These are phyloP conservation scores for Phaonia tiefii DNA, from an alignment of 2,888 invertebrate species.

Conservation along the genomic window DNA sequence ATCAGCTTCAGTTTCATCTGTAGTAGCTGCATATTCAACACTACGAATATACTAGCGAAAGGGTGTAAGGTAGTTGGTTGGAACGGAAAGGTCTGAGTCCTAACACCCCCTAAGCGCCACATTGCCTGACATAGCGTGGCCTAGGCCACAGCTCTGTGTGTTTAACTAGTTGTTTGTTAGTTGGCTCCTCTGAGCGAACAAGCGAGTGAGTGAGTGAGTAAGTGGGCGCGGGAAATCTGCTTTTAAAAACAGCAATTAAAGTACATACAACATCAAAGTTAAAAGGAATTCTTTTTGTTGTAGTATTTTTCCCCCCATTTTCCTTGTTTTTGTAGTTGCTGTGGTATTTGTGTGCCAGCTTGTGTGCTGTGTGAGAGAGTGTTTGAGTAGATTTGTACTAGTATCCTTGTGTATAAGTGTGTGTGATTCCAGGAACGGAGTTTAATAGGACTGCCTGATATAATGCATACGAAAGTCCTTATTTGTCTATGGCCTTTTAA, in stretches of 20 bases:
- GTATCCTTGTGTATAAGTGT: neutral
- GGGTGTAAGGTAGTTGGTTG: neutral
- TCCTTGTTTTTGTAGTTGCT: conserved; percentile 52
- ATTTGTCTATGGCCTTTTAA: too few relatives aligned
- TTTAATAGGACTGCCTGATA: too few relatives aligned
- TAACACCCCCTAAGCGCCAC: neutral
- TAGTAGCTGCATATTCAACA: neutral
- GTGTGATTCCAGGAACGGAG: too few relatives aligned
- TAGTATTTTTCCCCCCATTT: conserved; percentile 28
- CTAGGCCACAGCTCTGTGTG: conserved; percentile 29
- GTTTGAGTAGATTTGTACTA: conserved; percentile 23
- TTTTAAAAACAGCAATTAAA: conserved; percentile 67
- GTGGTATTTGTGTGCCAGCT: neutral
- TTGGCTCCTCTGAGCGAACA: conserved; percentile 3
- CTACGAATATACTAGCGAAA: neutral
- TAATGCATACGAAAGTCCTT: too few relatives aligned
- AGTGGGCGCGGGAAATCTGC: conserved; percentile 61
- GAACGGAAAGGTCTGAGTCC: neutral
- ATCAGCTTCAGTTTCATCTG: neutral
- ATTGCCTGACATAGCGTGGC: neutral
- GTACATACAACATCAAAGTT: conserved; percentile 66
- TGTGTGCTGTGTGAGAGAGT: conserved; percentile 36
- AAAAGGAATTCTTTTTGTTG: conserved; percentile 49
- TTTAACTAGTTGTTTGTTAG: conserved; percentile 42
- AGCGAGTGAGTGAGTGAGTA: conserved; percentile 8